phyloP scores from a whole-genome alignment of 1,140 invertebrate species.

The Patella vulgata region DNA sequence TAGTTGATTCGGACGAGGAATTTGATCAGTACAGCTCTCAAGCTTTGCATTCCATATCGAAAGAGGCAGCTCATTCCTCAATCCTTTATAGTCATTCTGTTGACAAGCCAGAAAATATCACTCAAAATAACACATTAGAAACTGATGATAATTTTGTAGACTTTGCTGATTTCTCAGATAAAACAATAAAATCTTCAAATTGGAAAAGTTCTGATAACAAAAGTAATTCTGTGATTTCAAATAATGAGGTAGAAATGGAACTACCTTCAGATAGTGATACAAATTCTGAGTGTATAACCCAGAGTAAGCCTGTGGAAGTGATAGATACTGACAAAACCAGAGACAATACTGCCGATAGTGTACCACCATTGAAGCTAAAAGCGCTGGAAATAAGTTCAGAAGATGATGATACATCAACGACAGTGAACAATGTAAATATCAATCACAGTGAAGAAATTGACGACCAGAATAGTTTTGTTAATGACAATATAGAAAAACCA shows the following conservation, averaged over 20 bases:
- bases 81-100: no score
- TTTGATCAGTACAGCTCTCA: slow-evolving; percentile 2
- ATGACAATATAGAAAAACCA: neutral
- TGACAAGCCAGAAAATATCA: no score
- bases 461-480: no score
- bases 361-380: no score
- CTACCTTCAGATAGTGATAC: slow-evolving; percentile 9
- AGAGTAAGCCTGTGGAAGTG: neutral
- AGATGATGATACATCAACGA: no score
- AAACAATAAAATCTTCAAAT: neutral
- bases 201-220: neutral
- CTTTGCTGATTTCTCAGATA: slow-evolving; percentile 10
- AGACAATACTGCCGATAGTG: no score
- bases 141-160: neutral
- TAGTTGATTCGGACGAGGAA: slow-evolving; percentile 15
- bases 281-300: neutral
- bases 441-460: no score
- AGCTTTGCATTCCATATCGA: neutral
- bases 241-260: no score
- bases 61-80: no score
- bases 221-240: neutral
- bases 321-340: neutral
- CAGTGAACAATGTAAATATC: no score
- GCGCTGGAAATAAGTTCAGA: no score
- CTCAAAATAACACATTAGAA: slow-evolving; percentile 12